Base-by-base conservation (phyloP, 53 echinoderm and acorn worm species). In the Antedon mediterranea region DNA sequence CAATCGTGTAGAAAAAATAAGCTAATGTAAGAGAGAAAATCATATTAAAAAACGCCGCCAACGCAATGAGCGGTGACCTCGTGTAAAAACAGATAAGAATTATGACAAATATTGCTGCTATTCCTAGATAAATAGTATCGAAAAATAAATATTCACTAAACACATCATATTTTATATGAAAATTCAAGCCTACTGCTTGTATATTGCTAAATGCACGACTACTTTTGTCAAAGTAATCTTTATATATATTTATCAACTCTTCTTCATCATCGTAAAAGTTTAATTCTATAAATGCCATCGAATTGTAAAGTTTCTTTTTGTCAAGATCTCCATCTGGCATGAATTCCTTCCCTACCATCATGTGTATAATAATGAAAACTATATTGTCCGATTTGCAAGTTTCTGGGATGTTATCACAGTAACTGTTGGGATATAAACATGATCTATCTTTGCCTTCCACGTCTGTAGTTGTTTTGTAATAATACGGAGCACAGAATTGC, bases 61-160 rank as follows among this genome's bases (percentile, higher is more conserved):
- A 4, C 7, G 95, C 89, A 72, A 95, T 86, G 43, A 95, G 92
- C 72, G 90, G 73, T 0, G 95, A 95, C 34, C 95, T 88, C 30
- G 89, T 87, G 72, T 95, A 95, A 33, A 95, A 83, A 89, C 95
- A 95, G 87, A 95, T 95, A 41, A 95, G 78, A 8, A 95, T 13
- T 7, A 95, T 72, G 26, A 95, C 87, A 41, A 91, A 71, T 23
- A 81, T 34, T 28, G 91, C 87, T 43, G 92, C 95, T 20, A 95
- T 75, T 33, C 85, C 83, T 14, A 89, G 91, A 30, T 89, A 92
- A 43, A 92, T 76, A 0, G 87, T 86, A 77, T 92, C 91, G 8
- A 73, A 34, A 14, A 84, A 87, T 20, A 95, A 84, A 79, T 91
- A 89, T 75, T 95, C 91, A 28, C 85, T 88, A 71, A 95, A 95